Conservation (phyloP, 2,888 invertebrate species). For the Sycophila texana region DNA sequence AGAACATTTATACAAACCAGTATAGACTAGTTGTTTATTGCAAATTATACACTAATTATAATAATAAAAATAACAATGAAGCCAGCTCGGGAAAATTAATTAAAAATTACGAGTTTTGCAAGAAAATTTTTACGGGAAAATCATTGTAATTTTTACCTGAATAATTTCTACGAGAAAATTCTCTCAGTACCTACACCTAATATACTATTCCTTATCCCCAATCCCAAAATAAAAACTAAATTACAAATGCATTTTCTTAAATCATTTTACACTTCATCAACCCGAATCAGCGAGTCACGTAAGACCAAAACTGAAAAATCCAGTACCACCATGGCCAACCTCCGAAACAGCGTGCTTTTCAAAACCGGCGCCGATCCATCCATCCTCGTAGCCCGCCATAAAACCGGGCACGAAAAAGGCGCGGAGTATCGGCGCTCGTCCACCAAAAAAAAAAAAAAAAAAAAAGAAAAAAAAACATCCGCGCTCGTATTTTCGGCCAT, state of each 20-base stretch:
- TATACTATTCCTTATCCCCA: too few relatives aligned
- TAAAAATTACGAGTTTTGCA: too few relatives aligned
- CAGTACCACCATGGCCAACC: neutral
- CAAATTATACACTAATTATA: too few relatives aligned
- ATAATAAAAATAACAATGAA: too few relatives aligned
- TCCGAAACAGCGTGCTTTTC: constrained; percentile 2
- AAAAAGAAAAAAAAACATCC: neutral
- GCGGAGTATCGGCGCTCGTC: neutral
- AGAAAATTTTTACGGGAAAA: too few relatives aligned
- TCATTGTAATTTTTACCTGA: too few relatives aligned
- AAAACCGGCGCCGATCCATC: constrained; percentile 9
- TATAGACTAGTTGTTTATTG: neutral
- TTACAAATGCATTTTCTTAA: too few relatives aligned
- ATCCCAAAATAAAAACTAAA: too few relatives aligned
- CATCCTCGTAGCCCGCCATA: constrained; percentile 1
- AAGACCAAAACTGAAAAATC: neutral
- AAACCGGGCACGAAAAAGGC: constrained; percentile 16
- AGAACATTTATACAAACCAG: too few relatives aligned
- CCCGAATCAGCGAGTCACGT: neutral
- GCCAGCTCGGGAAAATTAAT: too few relatives aligned
- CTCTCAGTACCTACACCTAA: too few relatives aligned
- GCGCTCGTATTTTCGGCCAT: neutral
- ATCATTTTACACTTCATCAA: neutral
- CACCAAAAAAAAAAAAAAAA: constrained; percentile 10
- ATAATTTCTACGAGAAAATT: too few relatives aligned